phyloP scores from a whole-genome alignment of 2,797 vertebrate species.

The Lates japonicus region DNA sequence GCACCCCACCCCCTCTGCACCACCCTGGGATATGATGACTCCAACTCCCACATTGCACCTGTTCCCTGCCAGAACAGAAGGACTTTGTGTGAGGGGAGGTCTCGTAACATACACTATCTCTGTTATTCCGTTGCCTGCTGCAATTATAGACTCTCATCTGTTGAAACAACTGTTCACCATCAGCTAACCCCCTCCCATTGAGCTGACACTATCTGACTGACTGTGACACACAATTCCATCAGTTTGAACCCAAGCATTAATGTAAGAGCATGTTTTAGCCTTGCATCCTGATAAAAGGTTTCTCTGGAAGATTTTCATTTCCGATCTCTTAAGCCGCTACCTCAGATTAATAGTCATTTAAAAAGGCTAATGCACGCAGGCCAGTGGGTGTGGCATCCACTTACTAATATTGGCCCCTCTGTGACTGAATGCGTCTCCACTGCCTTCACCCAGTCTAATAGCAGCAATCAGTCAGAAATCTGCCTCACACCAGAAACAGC shows the following conservation, averaged over 20 bases:
- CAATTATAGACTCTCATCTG: slow-evolving; percentile 82
- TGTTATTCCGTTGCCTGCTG: slow-evolving; percentile 71
- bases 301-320: slow-evolving; percentile 60
- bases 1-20: slow-evolving; percentile 62
- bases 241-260: slow-evolving; percentile 36
- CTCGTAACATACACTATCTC: slow-evolving; percentile 70
- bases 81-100: slow-evolving; percentile 74
- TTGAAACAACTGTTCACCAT: slow-evolving; percentile 79
- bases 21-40: slow-evolving; percentile 78
- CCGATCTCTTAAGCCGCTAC: slow-evolving; percentile 59
- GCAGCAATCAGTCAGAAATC: slow-evolving; percentile 68
- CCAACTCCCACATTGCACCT: slow-evolving; percentile 84
- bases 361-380: slow-evolving; percentile 62
- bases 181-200: slow-evolving; percentile 31
- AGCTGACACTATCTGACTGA: slow-evolving; percentile 78
- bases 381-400: slow-evolving; percentile 39
- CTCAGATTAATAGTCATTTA: slow-evolving; percentile 74
- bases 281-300: slow-evolving; percentile 46
- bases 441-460: slow-evolving; percentile 60
- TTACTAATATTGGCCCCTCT: slow-evolving; percentile 33
- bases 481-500: slow-evolving; percentile 53
- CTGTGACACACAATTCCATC: slow-evolving; percentile 65
- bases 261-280: slow-evolving; percentile 50
- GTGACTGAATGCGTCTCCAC: slow-evolving; percentile 50
- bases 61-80: slow-evolving; percentile 82